Conservation (phyloP, 2,888 invertebrate genomes). For the Drosophila nigricruria region DNA sequence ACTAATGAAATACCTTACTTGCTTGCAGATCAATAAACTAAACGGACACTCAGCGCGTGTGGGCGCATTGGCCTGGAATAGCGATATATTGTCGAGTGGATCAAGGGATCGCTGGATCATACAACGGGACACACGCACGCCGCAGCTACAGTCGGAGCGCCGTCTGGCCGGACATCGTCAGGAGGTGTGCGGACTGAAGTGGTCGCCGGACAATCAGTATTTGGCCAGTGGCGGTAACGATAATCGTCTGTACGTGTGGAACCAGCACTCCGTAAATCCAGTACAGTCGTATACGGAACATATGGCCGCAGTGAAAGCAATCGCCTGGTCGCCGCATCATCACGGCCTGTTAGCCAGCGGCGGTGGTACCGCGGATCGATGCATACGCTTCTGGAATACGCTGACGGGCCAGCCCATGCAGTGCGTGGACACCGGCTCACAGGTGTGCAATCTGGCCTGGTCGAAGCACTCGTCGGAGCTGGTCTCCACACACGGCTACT, state of each 20-base stretch:
- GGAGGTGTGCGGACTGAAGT: conserved; percentile 98
- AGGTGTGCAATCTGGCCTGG: conserved; percentile 99
- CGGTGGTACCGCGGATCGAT: conserved; percentile 99
- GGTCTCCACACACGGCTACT: conserved; percentile 99
- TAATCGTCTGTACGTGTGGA: conserved; percentile 87
- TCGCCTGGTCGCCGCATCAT: conserved; percentile 99
- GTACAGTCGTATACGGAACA: conserved; percentile 98
- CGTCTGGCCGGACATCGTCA: conserved; percentile 96
- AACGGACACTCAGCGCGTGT: conserved; percentile 96
- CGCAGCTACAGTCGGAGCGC: conserved; percentile 91
- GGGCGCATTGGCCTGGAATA: conserved; percentile 98
- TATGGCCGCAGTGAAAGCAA: conserved; percentile 98
- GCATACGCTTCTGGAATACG: conserved; percentile 99
- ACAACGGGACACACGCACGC: conserved; percentile 96
- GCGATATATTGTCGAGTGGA: conserved; percentile 97
- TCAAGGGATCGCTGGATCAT: conserved; percentile 97
- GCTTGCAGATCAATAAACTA: conserved; percentile 91
- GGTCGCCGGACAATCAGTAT: conserved; percentile 99
- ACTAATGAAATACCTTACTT: not conserved
- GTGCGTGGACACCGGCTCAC: conserved; percentile 98
- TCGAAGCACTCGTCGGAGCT: conserved; percentile 99
- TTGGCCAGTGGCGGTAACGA: conserved; percentile 99
- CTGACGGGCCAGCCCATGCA: conserved; percentile 99
- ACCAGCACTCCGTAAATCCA: conserved; percentile 93
- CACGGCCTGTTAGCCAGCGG: conserved; percentile 98